These are phyloP conservation scores for Cynaeus angustus DNA, from an alignment of 2,888 invertebrate species.

Conservation along the genomic window DNA sequence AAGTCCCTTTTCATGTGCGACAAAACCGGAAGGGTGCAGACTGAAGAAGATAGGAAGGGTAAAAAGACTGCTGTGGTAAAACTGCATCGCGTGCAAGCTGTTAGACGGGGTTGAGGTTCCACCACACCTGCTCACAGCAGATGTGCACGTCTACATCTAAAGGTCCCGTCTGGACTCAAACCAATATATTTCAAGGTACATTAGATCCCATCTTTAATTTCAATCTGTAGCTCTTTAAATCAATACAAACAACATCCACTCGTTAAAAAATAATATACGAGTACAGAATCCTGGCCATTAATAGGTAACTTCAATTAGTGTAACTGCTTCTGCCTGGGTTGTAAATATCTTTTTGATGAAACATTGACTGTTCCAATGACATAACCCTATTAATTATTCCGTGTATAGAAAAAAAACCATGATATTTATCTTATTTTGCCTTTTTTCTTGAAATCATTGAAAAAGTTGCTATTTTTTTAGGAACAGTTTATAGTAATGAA, in stretches of 20 bases:
- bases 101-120: slow-evolving; percentile 64
- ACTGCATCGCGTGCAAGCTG: slow-evolving; percentile 67
- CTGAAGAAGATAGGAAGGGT: slow-evolving; percentile 50
- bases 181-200: slow-evolving; percentile 29
- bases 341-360: no score
- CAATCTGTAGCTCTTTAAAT: slow-evolving; percentile 1
- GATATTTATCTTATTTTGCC: no score
- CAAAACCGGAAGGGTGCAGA: slow-evolving; percentile 48
- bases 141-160: slow-evolving; percentile 56
- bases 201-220: slow-evolving; percentile 24
- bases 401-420: no score
- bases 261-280: no score
- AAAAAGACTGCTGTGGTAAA: slow-evolving; percentile 44
- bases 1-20: slow-evolving; percentile 33
- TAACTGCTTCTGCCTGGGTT: no score
- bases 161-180: slow-evolving; percentile 38
- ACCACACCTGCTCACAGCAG: slow-evolving; percentile 67
- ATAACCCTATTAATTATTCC: no score
- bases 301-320: no score
- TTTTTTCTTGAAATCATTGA: background rate
- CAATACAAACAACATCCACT: no score
- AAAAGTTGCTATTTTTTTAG: slow-evolving; percentile 3
- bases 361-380: no score
- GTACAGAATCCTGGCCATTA: no score
- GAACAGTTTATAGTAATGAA: slow-evolving; percentile 18